Evolutionary conservation across 2,888 invertebrate genomes (phyloP).

Genomic region (Hetaerina titia): DNA sequence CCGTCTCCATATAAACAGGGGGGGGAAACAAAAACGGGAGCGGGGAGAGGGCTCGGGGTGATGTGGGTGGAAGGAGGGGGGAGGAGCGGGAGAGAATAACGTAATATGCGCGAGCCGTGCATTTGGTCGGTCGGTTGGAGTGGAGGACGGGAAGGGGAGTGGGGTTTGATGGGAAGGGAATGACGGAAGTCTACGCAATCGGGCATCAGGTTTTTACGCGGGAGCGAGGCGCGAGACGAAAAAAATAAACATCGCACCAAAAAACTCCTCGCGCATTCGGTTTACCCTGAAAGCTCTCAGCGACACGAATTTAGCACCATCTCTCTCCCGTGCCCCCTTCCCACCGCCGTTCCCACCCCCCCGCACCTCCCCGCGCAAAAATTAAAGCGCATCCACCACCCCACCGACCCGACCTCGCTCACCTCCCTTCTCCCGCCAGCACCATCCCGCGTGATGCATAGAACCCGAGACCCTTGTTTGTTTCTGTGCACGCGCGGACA

Average conservation of each 20-base stretch:
- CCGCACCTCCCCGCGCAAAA: background rate
- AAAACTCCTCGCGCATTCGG: conserved; percentile 14
- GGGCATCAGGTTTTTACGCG: background rate
- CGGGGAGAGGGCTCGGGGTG: background rate
- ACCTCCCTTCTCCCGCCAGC: background rate
- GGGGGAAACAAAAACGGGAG: background rate
- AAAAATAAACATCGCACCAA: conserved; percentile 3
- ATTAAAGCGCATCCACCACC: background rate
- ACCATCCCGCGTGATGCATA: background rate
- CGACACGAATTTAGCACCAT: conserved; percentile 44
- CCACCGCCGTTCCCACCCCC: background rate
- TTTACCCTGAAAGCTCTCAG: conserved; percentile 39
- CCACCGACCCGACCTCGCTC: background rate
- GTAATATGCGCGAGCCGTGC: conserved; percentile 29
- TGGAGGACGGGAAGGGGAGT: background rate
- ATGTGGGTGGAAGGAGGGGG: background rate
- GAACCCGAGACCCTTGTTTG: background rate
- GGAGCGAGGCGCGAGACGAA: background rate
- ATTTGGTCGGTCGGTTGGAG: background rate
- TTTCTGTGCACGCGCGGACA: background rate
- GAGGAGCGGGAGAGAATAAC: background rate
- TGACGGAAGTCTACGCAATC: conserved; percentile 49
- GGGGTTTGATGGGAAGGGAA: conserved; percentile 4
- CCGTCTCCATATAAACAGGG: conserved; percentile 45
- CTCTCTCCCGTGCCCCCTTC: background rate